Conservation (phyloP, 1,140 invertebrate species). For the Chironomus striatipennis region DNA sequence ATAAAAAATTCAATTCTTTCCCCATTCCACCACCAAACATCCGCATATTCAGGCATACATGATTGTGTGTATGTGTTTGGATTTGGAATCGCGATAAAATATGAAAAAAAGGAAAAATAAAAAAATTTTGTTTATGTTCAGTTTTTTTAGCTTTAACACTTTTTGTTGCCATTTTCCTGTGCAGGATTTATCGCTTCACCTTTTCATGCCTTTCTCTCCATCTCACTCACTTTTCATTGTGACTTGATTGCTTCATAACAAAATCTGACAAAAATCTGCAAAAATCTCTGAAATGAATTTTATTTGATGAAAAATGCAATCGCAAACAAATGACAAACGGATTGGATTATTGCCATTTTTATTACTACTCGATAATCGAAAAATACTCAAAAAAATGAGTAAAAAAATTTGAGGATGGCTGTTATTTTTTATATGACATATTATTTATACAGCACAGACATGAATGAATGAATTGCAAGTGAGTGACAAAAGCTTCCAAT, state of each 20-base stretch:
- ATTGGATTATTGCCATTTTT: too few relatives aligned
- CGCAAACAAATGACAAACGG: too few relatives aligned
- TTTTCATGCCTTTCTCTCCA: not conserved
- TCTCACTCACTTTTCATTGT: not conserved
- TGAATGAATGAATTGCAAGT: not conserved
- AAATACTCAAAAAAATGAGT: not conserved
- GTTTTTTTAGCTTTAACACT: not conserved
- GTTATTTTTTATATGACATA: not conserved
- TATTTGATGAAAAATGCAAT: too few relatives aligned
- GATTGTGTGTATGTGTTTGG: too few relatives aligned
- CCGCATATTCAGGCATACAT: too few relatives aligned
- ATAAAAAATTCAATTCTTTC: too few relatives aligned
- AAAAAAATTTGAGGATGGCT: not conserved
- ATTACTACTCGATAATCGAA: not conserved
- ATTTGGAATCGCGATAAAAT: too few relatives aligned
- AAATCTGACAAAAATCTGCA: too few relatives aligned
- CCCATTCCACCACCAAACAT: too few relatives aligned
- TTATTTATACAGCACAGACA: not conserved
- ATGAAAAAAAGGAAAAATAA: too few relatives aligned
- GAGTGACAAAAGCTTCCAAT: conserved; percentile 1
- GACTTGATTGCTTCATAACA: not conserved
- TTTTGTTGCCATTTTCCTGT: not conserved
- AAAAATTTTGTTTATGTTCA: too few relatives aligned
- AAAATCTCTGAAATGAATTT: too few relatives aligned
- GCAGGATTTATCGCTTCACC: not conserved